Conservation (phyloP, 2,888 invertebrate species). For the Drosophila anceps region DNA sequence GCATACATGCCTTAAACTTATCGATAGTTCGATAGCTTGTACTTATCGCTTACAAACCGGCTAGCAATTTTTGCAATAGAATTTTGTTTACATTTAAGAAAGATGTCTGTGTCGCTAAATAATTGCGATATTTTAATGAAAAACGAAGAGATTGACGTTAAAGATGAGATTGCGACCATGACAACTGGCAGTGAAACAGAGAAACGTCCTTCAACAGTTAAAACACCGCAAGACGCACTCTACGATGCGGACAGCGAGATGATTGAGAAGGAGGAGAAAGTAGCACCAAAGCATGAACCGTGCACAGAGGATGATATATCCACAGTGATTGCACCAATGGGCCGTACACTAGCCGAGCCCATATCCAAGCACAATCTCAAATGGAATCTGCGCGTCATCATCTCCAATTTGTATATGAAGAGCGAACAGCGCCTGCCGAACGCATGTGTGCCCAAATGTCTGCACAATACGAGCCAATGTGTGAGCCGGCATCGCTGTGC, state of each 20-base stretch:
- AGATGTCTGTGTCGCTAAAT: slow-evolving; percentile 17
- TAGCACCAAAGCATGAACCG: background rate
- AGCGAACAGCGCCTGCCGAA: slow-evolving; percentile 77
- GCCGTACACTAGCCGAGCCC: background rate
- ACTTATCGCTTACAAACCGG: slow-evolving; percentile 3
- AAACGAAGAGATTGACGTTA: background rate
- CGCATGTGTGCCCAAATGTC: slow-evolving; percentile 77
- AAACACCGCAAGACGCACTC: background rate
- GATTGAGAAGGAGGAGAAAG: slow-evolving; percentile 1
- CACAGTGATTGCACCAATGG: slow-evolving; percentile 15
- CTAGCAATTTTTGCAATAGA: background rate
- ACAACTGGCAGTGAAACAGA: background rate
- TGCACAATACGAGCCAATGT: slow-evolving; percentile 78
- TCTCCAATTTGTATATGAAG: slow-evolving; percentile 82
- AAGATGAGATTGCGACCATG: background rate
- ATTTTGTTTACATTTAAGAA: slow-evolving; percentile 29
- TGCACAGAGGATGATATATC: slow-evolving; percentile 2
- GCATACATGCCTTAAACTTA: background rate
- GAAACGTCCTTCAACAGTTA: background rate
- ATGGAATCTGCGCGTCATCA: slow-evolving; percentile 72
- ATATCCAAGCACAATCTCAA: slow-evolving; percentile 48
- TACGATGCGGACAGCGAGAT: slow-evolving; percentile 30
- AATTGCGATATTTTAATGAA: background rate
- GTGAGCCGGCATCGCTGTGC: slow-evolving; percentile 80
- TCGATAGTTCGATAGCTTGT: slow-evolving; percentile 3